phyloP scores from a whole-genome alignment of 2,797 vertebrate species.

The Apogon talboti region DNA sequence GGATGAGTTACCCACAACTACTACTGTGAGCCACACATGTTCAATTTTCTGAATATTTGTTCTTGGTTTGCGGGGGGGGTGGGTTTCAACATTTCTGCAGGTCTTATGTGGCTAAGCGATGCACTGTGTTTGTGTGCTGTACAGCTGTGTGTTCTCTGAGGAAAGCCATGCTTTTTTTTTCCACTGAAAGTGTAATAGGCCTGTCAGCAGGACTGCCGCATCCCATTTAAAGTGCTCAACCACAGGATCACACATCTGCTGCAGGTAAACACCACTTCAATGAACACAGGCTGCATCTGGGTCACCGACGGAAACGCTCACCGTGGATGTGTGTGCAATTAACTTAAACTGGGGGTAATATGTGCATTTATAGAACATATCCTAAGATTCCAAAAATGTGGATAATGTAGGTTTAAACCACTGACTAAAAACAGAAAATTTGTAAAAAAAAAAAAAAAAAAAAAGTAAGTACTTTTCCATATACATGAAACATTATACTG shows the following conservation, averaged over 20 bases:
- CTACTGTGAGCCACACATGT: conserved; percentile 27
- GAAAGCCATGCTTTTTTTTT: background rate
- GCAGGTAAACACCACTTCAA: conserved; percentile 50
- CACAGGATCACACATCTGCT: conserved; percentile 57
- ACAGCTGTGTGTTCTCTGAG: conserved; percentile 48
- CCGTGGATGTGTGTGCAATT: too few species aligned
- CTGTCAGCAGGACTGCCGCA: conserved; percentile 56
- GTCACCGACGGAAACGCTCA: background rate
- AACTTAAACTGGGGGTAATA: too few species aligned
- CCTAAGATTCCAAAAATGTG: too few species aligned
- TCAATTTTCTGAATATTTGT: background rate
- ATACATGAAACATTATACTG: too few species aligned
- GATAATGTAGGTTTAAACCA: too few species aligned
- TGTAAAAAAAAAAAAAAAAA: too few species aligned
- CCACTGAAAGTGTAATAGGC: conserved; percentile 40
- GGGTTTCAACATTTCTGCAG: background rate
- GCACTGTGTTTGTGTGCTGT: background rate
- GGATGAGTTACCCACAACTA: conserved; percentile 37
- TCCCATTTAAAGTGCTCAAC: conserved; percentile 59
- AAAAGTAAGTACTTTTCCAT: too few species aligned
- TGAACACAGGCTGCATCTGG: background rate
- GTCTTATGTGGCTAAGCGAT: conserved; percentile 4
- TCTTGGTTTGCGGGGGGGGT: too few species aligned
- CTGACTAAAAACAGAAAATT: too few species aligned
- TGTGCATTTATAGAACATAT: too few species aligned